A percentile compares a stretch with the other conserved stretches of the same genome.
These are phyloP conservation scores for Perdita meconis DNA, from an alignment of 2,888 invertebrate genomes.

Conservation along the genomic window DNA sequence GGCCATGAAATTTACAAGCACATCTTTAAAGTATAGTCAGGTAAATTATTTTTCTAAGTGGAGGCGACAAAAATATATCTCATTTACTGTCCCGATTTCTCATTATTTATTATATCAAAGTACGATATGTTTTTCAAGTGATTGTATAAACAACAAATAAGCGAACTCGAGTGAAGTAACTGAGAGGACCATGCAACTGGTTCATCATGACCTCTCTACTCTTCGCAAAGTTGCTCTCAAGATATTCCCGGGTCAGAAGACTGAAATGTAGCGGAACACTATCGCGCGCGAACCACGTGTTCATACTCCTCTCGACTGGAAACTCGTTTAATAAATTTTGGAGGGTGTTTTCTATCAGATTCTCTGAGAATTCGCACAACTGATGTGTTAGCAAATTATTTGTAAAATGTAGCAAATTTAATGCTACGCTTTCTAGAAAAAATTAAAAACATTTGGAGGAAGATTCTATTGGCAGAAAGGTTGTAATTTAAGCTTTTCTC, in stretches of 20 bases:
- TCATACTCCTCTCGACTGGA: constrained; percentile 2
- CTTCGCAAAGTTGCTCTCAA: not conserved
- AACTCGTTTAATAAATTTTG: constrained; percentile 1
- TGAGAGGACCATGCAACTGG: not conserved
- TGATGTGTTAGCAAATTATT: not conserved
- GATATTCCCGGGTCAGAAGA: constrained; percentile 6
- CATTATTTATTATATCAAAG: not conserved
- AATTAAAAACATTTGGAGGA: not conserved
- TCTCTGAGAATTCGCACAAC: not conserved
- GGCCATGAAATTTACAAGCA: not conserved
- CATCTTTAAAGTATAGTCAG: not conserved
- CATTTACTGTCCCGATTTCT: too few relatives aligned
- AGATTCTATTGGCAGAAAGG: too few relatives aligned
- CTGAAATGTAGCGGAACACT: constrained; percentile 11
- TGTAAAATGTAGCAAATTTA: not conserved
- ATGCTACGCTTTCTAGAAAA: not conserved
- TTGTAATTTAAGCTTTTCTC: too few relatives aligned
- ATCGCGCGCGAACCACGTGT: constrained; percentile 5
- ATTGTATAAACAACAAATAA: not conserved
- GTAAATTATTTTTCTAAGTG: too few relatives aligned
- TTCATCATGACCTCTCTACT: not conserved
- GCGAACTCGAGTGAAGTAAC: not conserved
- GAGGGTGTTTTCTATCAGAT: not conserved
- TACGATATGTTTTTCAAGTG: not conserved
- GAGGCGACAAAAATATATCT: too few relatives aligned